phyloP scores from a whole-genome alignment of 2,888 invertebrate genomes.

The Coremacera marginata region DNA sequence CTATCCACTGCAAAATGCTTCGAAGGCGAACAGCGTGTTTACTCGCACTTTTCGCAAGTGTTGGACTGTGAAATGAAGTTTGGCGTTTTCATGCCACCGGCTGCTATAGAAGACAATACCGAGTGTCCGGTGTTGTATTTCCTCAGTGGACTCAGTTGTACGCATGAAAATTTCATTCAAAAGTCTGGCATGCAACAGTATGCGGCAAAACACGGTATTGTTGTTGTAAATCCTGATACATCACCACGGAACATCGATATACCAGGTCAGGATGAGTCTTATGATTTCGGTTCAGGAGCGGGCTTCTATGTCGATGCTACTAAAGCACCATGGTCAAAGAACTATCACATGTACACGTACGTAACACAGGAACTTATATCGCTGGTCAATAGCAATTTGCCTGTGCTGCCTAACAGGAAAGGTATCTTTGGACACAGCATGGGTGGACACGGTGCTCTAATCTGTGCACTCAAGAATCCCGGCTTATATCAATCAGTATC shows the following conservation, averaged over 20 bases:
- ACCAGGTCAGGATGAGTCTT: constrained; percentile 90
- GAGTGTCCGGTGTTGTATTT: constrained; percentile 87
- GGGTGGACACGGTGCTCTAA: constrained; percentile 97
- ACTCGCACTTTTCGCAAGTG: constrained; percentile 70
- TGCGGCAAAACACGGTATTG: constrained; percentile 87
- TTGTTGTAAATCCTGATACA: constrained; percentile 95
- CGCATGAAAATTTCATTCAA: constrained; percentile 94
- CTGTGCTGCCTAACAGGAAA: constrained; percentile 73
- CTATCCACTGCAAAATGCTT: constrained; percentile 58
- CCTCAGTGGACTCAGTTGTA: constrained; percentile 93
- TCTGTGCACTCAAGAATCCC: constrained; percentile 91
- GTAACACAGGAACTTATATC: constrained; percentile 87
- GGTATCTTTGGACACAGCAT: constrained; percentile 93
- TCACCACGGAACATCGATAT: constrained; percentile 92
- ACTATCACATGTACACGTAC: constrained; percentile 97
- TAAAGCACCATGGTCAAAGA: constrained; percentile 88
- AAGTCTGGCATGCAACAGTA: constrained; percentile 95
- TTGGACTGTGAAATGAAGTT: constrained; percentile 94
- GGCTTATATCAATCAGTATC: constrained; percentile 89
- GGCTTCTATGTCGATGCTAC: constrained; percentile 96
- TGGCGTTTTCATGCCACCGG: constrained; percentile 89
- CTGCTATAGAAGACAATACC: constrained; percentile 68
- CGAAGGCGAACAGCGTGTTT: constrained; percentile 64
- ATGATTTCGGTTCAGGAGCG: constrained; percentile 96
- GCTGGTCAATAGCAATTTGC: constrained; percentile 82